Conservation (phyloP, 2,113 vertebrate species). For the Fulmarus glacialis region DNA sequence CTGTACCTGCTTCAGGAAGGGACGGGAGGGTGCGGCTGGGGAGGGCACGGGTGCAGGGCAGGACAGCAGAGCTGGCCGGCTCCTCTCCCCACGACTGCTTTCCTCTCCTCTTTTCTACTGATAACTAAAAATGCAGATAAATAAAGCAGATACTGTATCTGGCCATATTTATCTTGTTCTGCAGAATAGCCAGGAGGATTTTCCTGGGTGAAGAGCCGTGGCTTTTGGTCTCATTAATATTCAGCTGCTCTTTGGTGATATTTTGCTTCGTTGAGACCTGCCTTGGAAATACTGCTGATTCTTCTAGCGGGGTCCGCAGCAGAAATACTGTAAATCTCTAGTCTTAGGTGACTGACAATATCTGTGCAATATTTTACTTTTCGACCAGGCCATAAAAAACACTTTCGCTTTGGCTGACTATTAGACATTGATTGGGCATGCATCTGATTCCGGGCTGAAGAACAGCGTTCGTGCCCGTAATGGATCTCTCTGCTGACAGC, state of each 20-base stretch:
- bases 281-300: not conserved
- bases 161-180: not conserved
- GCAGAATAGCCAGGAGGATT: not conserved
- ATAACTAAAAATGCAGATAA: not conserved
- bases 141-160: not conserved
- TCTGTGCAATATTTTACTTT: not conserved
- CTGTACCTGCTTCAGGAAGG: not conserved
- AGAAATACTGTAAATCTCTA: not conserved
- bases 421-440: fast-evolving
- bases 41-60: fast-evolving
- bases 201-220: not conserved
- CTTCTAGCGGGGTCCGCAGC: not conserved
- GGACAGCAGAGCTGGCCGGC: not conserved
- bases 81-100: not conserved
- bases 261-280: not conserved
- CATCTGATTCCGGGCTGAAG: not conserved
- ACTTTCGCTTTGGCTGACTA: not conserved
- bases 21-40: fast-evolving
- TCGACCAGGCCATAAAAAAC: not conserved
- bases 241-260: not conserved
- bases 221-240: not conserved
- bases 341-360: not conserved
- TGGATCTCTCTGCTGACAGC: not conserved
- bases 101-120: not conserved
- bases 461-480: not conserved